Percentiles rank a stretch among this genome's conserved stretches.
Conservation (phyloP, 2,113 vertebrate species). For the Cavia aperea region DNA sequence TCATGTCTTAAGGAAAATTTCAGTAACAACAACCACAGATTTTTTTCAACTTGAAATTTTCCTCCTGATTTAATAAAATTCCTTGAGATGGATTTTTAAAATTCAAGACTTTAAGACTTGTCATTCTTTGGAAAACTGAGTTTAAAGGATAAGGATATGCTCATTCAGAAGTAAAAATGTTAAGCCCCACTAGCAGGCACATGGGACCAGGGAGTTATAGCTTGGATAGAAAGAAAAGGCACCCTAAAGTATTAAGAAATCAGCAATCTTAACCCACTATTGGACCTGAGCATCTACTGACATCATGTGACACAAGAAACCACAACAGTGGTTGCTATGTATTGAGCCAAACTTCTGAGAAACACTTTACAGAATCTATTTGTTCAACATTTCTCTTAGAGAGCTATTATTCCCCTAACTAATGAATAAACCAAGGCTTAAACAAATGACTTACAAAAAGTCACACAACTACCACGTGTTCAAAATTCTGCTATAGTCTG, state of each 20-base stretch:
- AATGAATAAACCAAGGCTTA: background rate
- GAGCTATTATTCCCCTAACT: background rate
- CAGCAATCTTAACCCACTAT: background rate
- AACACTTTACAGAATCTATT: background rate
- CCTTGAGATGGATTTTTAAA: background rate
- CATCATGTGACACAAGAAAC: background rate
- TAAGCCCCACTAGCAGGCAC: background rate
- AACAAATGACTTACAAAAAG: background rate
- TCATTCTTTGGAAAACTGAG: background rate
- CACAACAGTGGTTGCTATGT: background rate
- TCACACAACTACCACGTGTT: background rate
- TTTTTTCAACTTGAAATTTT: background rate
- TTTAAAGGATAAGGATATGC: background rate
- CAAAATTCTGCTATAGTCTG: background rate
- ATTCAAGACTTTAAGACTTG: slow-evolving; percentile 11
- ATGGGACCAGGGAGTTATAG: background rate
- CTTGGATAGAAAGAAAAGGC: background rate
- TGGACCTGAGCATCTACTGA: background rate
- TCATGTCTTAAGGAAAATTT: background rate
- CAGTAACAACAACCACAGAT: background rate
- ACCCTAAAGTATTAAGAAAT: background rate
- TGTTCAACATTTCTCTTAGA: background rate
- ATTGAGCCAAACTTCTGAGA: background rate
- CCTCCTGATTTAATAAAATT: background rate
- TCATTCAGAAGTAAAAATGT: background rate